A percentile compares a stretch with the other conserved stretches of the same genome.
phyloP scores from a whole-genome alignment of 2,888 invertebrate genomes.

The Parasteatoda lunata region DNA sequence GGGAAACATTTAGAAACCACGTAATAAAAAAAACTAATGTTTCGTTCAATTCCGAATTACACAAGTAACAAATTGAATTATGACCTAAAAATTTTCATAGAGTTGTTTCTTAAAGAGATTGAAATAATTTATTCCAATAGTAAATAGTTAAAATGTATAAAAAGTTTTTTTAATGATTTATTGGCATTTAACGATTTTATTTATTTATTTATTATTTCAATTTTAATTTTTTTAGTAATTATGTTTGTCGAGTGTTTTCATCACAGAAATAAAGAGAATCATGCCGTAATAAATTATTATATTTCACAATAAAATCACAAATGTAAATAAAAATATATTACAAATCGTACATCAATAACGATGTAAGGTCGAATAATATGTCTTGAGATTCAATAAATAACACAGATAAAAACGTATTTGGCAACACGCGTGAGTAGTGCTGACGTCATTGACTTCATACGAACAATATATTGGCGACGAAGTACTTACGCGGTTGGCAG shows the following conservation, averaged over 20 bases:
- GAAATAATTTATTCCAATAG: too few relatives aligned
- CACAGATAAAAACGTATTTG: conserved; percentile 32
- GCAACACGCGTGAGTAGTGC: conserved; percentile 26
- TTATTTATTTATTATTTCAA: too few relatives aligned
- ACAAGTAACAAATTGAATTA: too few relatives aligned
- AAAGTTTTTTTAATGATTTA: too few relatives aligned
- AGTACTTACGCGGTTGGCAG: conserved; percentile 2
- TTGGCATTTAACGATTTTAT: too few relatives aligned
- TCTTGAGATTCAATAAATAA: conserved; percentile 61
- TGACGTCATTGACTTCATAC: conserved; percentile 25
- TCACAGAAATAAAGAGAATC: background rate
- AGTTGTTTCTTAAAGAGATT: too few relatives aligned
- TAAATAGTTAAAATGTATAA: too few relatives aligned
- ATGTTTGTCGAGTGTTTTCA: background rate
- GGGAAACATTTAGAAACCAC: too few relatives aligned
- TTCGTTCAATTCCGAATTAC: too few relatives aligned
- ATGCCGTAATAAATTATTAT: conserved; percentile 60
- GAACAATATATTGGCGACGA: conserved; percentile 13
- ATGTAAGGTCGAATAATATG: conserved; percentile 47
- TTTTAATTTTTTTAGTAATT: background rate
- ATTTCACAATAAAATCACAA: conserved; percentile 58
- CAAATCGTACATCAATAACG: conserved; percentile 46
- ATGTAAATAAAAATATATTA: conserved; percentile 61
- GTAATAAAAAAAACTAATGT: too few relatives aligned
- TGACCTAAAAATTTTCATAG: too few relatives aligned